A percentile compares a stretch with the other conserved stretches of the same genome.
These are phyloP conservation scores for Cheirogaleus medius DNA, from an alignment of 2,113 vertebrate genomes.

Conservation along the genomic window DNA sequence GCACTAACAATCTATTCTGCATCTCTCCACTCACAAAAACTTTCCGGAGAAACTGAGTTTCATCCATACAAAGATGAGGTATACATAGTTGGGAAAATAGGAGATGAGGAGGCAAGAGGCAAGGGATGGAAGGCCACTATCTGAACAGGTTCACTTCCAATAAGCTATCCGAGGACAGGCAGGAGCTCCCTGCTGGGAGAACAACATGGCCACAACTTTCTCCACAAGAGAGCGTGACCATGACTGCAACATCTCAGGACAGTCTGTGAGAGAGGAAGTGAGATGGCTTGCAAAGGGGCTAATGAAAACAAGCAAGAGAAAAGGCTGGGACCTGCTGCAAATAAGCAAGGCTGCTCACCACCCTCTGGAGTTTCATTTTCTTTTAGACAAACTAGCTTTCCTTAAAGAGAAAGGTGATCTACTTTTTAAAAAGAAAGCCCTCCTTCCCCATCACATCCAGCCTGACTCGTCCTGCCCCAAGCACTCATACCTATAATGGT, in stretches of 20 bases:
- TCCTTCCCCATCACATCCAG: background rate
- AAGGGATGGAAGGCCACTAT: background rate
- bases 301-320: background rate
- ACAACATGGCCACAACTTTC: background rate
- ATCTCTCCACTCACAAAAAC: background rate
- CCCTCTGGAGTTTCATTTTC: background rate
- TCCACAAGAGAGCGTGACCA: background rate
- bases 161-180: background rate
- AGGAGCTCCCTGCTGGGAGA: background rate
- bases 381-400: background rate
- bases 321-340: background rate
- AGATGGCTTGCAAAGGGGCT: background rate
- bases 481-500: background rate
- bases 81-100: background rate
- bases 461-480: background rate
- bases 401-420: background rate
- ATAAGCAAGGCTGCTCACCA: background rate
- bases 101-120: background rate
- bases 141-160: background rate
- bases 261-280: background rate
- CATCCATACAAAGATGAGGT: background rate
- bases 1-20: background rate
- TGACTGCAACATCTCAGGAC: background rate
- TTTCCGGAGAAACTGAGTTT: background rate
- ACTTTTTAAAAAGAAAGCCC: background rate